These are phyloP conservation scores for Paedocypris micromegethes DNA, from an alignment of 2,797 vertebrate species.

Conservation along the genomic window DNA sequence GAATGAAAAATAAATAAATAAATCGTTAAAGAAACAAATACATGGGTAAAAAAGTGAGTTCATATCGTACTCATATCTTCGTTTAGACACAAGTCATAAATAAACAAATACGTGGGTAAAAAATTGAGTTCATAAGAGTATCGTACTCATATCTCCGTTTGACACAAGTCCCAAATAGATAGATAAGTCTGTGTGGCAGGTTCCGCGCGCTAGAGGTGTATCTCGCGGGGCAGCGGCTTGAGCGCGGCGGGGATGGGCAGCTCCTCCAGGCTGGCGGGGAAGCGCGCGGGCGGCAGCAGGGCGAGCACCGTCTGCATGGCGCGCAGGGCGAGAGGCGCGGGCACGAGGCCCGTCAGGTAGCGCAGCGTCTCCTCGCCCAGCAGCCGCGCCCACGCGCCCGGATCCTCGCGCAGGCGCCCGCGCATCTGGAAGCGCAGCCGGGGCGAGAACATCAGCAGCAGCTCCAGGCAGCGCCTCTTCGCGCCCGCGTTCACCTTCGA, in stretches of 20 bases:
- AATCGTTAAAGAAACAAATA: too few relatives aligned
- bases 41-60: too few relatives aligned
- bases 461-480: constrained; percentile 74
- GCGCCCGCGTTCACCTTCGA: constrained; percentile 61
- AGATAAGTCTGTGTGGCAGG: too few relatives aligned
- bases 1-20: too few relatives aligned
- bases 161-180: too few relatives aligned
- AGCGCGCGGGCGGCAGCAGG: constrained; percentile 72
- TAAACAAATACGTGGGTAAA: too few relatives aligned
- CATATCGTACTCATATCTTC: too few relatives aligned
- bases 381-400: constrained; percentile 45
- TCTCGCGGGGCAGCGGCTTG: constrained; percentile 64
- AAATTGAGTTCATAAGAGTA: too few relatives aligned
- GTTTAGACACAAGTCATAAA: too few relatives aligned
- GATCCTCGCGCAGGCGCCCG: constrained; percentile 62
- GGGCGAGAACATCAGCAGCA: constrained; percentile 79
- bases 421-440: constrained; percentile 72
- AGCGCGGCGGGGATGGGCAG: constrained; percentile 80
- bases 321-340: constrained; percentile 72
- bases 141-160: too few relatives aligned
- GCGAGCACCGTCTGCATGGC: constrained; percentile 78
- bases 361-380: constrained; percentile 77
- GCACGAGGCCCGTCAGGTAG: constrained; percentile 71
- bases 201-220: too few relatives aligned
- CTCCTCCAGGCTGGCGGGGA: constrained; percentile 75